Evolutionary conservation across 2,797 vertebrate genomes (phyloP), one percentile per base, ranked within the genome.

Genomic region (Hemibagrus guttatus): DNA sequence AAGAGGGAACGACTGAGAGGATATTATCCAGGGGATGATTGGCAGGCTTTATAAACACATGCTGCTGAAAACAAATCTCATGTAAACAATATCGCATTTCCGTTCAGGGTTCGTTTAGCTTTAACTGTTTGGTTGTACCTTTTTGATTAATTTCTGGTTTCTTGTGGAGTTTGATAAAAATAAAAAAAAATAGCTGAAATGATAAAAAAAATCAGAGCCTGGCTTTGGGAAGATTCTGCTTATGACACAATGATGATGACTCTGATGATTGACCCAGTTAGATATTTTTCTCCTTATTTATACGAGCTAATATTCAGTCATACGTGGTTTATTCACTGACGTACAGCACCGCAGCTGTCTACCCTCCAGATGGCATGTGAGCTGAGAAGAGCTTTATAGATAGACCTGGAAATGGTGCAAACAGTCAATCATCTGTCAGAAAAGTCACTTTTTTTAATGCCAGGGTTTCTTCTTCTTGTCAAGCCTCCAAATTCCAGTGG

Each of bases 11-110:
- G 59, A 58, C 13, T 76, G 59, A 58, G 78, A 49, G 16, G 74
- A 84, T 84, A 84, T 75, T 81, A 80, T 80, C 46, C 35, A 28
- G 68, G 52, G 79, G 9, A 82, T 56, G 83, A 75, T 71, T 72
- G 79, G 63, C 46, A 79, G 52, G 75, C 72, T 46, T 56, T n/a
- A 16, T 31, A 66, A 68, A 63, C 39, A 35, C 72, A 68, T 74
- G 66, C 61, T 81, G 28, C 35, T 84, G 68, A 84, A 49, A 58
- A 80, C 52, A 56, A 35, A 39, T 84, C 42, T 31, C 64, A 19
- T 42, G 31, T 54, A 84, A 75, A 86, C 80, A 71, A 31, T 58
- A 71, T 82, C 82, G 23, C 35, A 26, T 71, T 71, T 81, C 75
- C 12, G 26, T 16, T 35, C 66, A 11, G 39, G 66, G 64, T 86